These are phyloP conservation scores for Lasioglossum marginatum DNA, from an alignment of 2,888 invertebrate species.

Conservation along the genomic window DNA sequence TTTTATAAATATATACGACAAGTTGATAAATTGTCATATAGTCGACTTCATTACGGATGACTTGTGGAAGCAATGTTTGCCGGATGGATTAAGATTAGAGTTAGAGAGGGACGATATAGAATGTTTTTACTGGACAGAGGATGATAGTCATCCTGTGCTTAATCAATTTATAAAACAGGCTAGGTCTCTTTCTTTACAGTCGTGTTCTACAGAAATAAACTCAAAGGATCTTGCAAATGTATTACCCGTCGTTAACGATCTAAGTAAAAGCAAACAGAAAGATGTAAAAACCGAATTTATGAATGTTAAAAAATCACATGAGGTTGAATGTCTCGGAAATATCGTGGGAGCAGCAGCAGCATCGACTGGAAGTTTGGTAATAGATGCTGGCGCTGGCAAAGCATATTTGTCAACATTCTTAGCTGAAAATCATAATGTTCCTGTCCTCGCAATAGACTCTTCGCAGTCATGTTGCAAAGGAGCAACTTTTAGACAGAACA, in stretches of 20 bases:
- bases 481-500: conserved; percentile 86
- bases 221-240: conserved; percentile 78
- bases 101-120: conserved; percentile 43
- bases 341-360: conserved; percentile 69
- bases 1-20: conserved; percentile 87
- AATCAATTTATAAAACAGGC: conserved; percentile 68
- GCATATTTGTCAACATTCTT: conserved; percentile 91
- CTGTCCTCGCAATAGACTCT: conserved; percentile 93
- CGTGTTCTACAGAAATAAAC: conserved; percentile 64
- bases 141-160: conserved; percentile 42
- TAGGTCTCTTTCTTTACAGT: conserved; percentile 75
- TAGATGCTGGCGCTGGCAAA: conserved; percentile 96
- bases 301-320: conserved; percentile 93
- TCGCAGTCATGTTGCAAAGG: conserved; percentile 88
- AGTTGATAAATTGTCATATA: conserved; percentile 91
- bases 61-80: conserved; percentile 88
- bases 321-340: conserved; percentile 83
- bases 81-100: conserved; percentile 84
- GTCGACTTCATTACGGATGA: conserved; percentile 89
- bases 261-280: not conserved
- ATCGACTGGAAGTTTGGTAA: conserved; percentile 70
- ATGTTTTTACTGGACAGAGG: conserved; percentile 35
- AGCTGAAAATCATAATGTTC: conserved; percentile 89
- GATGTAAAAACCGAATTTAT: conserved; percentile 87
- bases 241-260: conserved; percentile 74